phyloP scores from a whole-genome alignment of 23 tunicate species.

The Diplosoma virens region DNA sequence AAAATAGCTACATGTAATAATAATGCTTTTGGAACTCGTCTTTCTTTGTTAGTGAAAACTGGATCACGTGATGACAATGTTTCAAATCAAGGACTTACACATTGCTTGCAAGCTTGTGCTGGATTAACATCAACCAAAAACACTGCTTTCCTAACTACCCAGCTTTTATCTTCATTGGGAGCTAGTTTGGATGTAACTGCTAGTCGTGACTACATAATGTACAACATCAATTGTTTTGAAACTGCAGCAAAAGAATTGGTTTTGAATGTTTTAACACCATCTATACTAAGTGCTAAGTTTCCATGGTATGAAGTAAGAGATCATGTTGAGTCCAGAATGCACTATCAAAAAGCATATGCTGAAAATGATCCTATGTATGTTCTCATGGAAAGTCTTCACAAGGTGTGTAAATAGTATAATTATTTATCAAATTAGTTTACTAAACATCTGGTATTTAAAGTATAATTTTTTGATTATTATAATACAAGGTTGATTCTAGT shows the following conservation, averaged over 20 bases:
- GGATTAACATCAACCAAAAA: slow-evolving; percentile 38
- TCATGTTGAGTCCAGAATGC: slow-evolving; percentile 37
- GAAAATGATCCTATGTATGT: slow-evolving; percentile 48
- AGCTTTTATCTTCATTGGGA: slow-evolving; percentile 58
- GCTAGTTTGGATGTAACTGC: slow-evolving; percentile 48
- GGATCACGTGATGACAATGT: slow-evolving; percentile 63
- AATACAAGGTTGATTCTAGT: no score
- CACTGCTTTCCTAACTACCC: slow-evolving; percentile 82
- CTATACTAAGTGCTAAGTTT: slow-evolving; percentile 49
- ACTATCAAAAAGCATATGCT: slow-evolving; percentile 49
- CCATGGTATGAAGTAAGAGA: slow-evolving; percentile 73
- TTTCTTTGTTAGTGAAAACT: slow-evolving; percentile 49
- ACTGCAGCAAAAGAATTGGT: slow-evolving; percentile 44
- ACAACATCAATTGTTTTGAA: slow-evolving; percentile 38
- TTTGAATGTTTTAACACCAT: slow-evolving; percentile 47
- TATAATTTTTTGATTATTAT: no score
- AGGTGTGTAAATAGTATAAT: no score
- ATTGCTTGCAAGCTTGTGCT: slow-evolving; percentile 57
- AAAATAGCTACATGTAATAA: slow-evolving; percentile 46
- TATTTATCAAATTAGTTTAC: no score
- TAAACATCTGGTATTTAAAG: no score
- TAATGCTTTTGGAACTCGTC: slow-evolving; percentile 21
- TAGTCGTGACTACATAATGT: slow-evolving; percentile 32
- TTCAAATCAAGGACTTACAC: slow-evolving; percentile 51
- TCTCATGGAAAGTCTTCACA: slow-evolving; percentile 68